phyloP scores from a whole-genome alignment of 1,140 invertebrate species.

The Cylas formicarius region DNA sequence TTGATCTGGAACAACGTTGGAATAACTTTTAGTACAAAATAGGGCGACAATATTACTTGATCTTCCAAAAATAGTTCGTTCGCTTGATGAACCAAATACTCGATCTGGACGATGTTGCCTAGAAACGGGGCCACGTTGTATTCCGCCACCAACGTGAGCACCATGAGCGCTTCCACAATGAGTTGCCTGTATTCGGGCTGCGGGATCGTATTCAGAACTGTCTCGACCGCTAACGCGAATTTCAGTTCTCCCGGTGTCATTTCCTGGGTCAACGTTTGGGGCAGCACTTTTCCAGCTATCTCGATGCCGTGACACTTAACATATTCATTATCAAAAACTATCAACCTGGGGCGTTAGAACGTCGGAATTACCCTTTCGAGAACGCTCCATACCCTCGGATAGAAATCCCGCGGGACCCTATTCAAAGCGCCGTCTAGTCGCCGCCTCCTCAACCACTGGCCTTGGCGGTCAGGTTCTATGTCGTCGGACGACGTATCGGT shows the following conservation, averaged over 20 bases:
- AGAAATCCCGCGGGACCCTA: slow-evolving; percentile 93
- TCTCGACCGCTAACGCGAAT: slow-evolving; percentile 96
- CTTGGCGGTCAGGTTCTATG: slow-evolving; percentile 75
- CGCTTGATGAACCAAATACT: slow-evolving; percentile 88
- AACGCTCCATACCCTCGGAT: slow-evolving; percentile 87
- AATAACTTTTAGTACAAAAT: slow-evolving; percentile 1
- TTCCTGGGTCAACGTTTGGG: slow-evolving; percentile 88
- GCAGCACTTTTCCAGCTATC: slow-evolving; percentile 83
- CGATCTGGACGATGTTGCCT: slow-evolving; percentile 83
- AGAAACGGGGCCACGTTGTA: slow-evolving; percentile 70
- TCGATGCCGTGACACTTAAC: slow-evolving; percentile 88
- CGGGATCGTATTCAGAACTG: slow-evolving; percentile 93
- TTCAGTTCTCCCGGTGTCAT: slow-evolving; percentile 99
- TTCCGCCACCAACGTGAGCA: slow-evolving; percentile 84
- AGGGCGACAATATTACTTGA: slow-evolving; percentile 59
- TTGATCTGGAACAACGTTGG: slow-evolving; percentile 55
- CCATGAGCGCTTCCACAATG: slow-evolving; percentile 95
- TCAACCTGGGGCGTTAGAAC: no score
- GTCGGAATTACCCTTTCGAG: slow-evolving; percentile 67
- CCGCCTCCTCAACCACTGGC: slow-evolving; percentile 91
- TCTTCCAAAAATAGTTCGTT: slow-evolving; percentile 94
- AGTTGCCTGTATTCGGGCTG: slow-evolving; percentile 98
- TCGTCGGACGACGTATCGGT: slow-evolving; percentile 35
- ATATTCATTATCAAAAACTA: no score
- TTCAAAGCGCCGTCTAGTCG: slow-evolving; percentile 95